These are phyloP conservation scores for Lymantria monacha DNA, from an alignment of 2,888 invertebrate species.

Conservation along the genomic window DNA sequence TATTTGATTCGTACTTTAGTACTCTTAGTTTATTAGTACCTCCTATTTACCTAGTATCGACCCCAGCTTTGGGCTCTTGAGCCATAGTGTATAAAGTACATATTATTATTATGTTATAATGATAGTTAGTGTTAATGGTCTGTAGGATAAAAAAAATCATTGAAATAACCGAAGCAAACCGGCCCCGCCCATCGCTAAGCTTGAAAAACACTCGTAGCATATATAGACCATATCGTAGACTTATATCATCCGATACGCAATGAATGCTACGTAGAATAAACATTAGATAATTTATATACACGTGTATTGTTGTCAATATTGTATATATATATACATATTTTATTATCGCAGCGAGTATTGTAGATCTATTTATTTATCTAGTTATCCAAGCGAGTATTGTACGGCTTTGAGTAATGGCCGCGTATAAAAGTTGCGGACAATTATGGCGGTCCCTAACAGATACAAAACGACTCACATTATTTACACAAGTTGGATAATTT, in stretches of 20 bases:
- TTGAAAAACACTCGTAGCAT: conserved; percentile 17
- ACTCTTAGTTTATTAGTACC: no score
- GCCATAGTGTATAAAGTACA: no score
- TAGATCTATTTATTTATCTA: conserved; percentile 8
- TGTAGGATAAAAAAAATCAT: no score
- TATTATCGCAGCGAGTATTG: not conserved
- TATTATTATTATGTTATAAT: no score
- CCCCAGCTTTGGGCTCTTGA: no score
- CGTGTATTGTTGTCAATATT: not conserved
- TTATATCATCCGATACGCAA: conserved; percentile 28
- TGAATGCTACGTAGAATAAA: conserved; percentile 22
- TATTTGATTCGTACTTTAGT: no score
- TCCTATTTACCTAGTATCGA: no score
- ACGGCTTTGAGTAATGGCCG: conserved; percentile 23
- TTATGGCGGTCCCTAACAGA: conserved; percentile 37
- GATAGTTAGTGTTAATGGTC: no score
- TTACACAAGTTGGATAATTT: conserved; percentile 42
- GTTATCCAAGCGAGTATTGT: conserved; percentile 22
- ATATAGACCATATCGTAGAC: conserved; percentile 23
- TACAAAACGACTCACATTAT: conserved; percentile 44
- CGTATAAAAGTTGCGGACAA: conserved; percentile 28
- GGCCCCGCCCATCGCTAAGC: no score
- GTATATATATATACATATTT: not conserved
- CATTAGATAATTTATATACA: not conserved
- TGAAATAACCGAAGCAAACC: no score